phyloP scores from a whole-genome alignment of 2,888 invertebrate genomes.

The Tetanocera ferruginea region DNA sequence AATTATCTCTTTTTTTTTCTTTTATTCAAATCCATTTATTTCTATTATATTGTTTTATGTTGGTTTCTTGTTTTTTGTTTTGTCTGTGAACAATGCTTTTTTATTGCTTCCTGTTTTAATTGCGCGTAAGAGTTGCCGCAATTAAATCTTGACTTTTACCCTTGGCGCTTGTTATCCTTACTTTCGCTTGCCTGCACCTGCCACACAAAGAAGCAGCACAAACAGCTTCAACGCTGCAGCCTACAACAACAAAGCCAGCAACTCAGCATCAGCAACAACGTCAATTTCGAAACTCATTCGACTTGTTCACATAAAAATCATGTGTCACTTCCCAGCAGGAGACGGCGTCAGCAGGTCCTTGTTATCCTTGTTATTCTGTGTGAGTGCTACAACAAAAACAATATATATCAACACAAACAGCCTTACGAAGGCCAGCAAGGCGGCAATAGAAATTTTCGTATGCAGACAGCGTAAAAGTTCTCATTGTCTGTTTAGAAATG shows the following conservation, averaged over 20 bases:
- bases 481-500: constrained; percentile 13
- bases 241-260: background rate
- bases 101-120: constrained; percentile 9
- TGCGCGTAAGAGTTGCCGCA: constrained; percentile 13
- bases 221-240: background rate
- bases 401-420: background rate
- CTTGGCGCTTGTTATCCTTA: constrained; percentile 7
- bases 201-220: background rate
- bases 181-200: constrained; percentile 3
- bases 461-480: constrained; percentile 13
- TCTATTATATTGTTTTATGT: too few relatives aligned
- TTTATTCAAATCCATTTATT: too few relatives aligned
- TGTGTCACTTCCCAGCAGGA: constrained; percentile 34
- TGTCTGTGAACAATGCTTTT: background rate
- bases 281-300: background rate
- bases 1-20: too few relatives aligned
- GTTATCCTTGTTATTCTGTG: constrained; percentile 21
- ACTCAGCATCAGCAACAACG: background rate
- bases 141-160: constrained; percentile 23
- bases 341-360: constrained; percentile 28
- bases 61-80: too few relatives aligned
- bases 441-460: background rate
- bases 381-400: background rate
- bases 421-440: background rate
- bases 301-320: constrained; percentile 21